phyloP scores from a whole-genome alignment of 2,888 invertebrate species.

The Sesamia inferens region DNA sequence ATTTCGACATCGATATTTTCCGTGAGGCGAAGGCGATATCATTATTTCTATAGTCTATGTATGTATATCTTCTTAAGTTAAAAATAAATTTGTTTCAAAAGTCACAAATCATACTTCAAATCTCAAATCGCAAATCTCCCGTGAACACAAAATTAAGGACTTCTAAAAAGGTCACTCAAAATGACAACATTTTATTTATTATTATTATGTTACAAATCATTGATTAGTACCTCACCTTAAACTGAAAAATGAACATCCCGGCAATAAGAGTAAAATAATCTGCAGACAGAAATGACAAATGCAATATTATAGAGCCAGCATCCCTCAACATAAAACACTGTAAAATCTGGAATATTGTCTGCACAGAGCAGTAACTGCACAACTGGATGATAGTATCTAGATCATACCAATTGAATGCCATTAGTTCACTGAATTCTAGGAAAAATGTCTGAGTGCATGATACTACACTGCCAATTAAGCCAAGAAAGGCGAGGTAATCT shows the following conservation, averaged over 20 bases:
- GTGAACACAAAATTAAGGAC: neutral
- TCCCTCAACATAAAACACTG: constrained; percentile 94
- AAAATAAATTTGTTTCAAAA: neutral
- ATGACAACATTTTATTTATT: neutral
- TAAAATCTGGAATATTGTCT: constrained; percentile 94
- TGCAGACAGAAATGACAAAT: constrained; percentile 94
- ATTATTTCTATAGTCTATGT: neutral
- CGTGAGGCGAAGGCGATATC: too few relatives aligned
- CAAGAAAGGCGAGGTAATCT: constrained; percentile 95
- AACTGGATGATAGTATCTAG: constrained; percentile 91
- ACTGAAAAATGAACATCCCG: constrained; percentile 94
- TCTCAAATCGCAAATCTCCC: neutral
- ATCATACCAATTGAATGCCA: constrained; percentile 93
- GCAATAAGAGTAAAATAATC: constrained; percentile 96
- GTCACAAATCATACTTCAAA: neutral
- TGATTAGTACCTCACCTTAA: constrained; percentile 90
- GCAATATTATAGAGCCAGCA: constrained; percentile 95
- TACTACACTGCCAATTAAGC: constrained; percentile 94
- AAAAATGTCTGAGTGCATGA: constrained; percentile 95
- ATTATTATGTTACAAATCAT: neutral
- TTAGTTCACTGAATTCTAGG: constrained; percentile 92
- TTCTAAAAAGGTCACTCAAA: neutral
- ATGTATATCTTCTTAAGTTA: neutral
- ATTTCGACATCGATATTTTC: too few relatives aligned
- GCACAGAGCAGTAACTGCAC: constrained; percentile 92